Evolutionary conservation across 2,113 vertebrate genomes (phyloP).

Genomic region (Hippocampus zosterae): DNA sequence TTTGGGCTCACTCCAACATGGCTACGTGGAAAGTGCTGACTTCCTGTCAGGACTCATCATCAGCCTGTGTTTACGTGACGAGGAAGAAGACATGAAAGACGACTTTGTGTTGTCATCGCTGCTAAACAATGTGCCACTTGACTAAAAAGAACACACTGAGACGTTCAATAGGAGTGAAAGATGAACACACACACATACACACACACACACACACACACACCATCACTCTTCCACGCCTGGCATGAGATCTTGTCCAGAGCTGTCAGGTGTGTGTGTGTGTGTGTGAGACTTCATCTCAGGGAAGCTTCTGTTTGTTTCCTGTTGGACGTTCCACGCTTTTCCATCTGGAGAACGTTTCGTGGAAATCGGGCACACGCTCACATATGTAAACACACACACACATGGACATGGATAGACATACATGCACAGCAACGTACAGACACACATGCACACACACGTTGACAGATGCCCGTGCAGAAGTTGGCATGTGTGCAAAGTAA

Average conservation of each 20-base stretch:
- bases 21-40: neutral
- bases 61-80: neutral
- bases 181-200: neutral
- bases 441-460: no score
- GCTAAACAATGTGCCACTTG: neutral
- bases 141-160: neutral
- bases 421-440: constrained; percentile 2
- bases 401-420: constrained; percentile 8
- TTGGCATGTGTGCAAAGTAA: no score
- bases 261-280: constrained; percentile 27
- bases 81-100: constrained; percentile 1
- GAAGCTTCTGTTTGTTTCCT: constrained; percentile 38
- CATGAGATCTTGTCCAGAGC: constrained; percentile 33
- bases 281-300: constrained; percentile 10
- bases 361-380: constrained; percentile 14
- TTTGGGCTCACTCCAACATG: neutral
- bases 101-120: neutral
- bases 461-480: no score
- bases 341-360: constrained; percentile 31
- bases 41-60: neutral
- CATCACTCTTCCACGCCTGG: constrained; percentile 13
- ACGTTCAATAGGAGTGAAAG: neutral
- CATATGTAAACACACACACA: neutral
- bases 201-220: neutral
- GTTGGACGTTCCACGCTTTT: constrained; percentile 31